Evolutionary conservation across 2,113 vertebrate genomes (phyloP), one percentile per base, ranked within the genome.

Genomic region (Channa maculata): DNA sequence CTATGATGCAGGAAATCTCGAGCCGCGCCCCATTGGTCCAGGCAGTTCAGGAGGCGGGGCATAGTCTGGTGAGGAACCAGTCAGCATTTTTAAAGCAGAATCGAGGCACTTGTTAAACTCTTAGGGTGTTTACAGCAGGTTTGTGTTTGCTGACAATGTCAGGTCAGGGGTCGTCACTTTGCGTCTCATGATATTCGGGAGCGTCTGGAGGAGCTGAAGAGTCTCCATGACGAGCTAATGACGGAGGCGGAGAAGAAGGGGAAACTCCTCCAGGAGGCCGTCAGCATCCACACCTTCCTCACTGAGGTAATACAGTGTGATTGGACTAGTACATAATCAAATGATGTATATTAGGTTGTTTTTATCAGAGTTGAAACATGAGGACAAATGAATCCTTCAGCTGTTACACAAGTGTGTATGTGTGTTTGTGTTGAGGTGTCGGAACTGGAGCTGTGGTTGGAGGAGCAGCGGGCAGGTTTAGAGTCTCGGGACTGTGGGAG

Each of bases 401-500:
- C 39, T 5, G 39, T 41, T 41, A 4, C 39, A 41, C 6, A 41
- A 41, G 6, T 4, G 39, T 41, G 39, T n/a, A 13, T 54, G 53
- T 50, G 9, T 61, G 33, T 50, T 48, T 67, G 49, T 62, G 24
- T 44, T 0, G 44, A 98, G 97, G 89, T 97, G 24, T 91, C 94
- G 37, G 96, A 98, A 67, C 91, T 95, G 12, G 92, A 95, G 79
- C 87, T 92, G 15, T 98, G 96, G 95, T 79, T 96, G 86, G 87
- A 94, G 48, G 95, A 97, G 65, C 93, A 82, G 62, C 83, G 78
- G 50, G 78, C 74, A 6, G 46, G 86, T 52, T 87, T 97, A 66
- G 94, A 96, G 68, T 90, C 71, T 0, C 68, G 82, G 38, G 96
- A 97, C 79, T 89, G 86, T n/a, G 96, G 96, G 58, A 94, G 92